Conservation (phyloP, 64 coral and sea anemone genomes). For the Pachyseris speciosa region DNA sequence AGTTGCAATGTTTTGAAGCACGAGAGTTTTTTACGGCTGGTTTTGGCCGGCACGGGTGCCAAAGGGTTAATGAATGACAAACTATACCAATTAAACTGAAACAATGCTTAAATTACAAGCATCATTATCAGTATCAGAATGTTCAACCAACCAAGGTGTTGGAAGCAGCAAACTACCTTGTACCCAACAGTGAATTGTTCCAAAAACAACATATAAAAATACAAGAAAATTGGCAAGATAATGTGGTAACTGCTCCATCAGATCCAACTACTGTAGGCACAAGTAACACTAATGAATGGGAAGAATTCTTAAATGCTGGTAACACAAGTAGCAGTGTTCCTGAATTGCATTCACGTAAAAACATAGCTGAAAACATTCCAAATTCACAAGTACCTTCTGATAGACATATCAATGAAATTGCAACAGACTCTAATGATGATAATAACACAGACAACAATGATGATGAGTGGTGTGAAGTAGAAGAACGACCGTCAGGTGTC, state of each 20-base stretch:
- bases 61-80: background rate
- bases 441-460: background rate
- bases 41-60: no score
- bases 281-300: no score
- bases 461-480: conserved; percentile 35
- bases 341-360: background rate
- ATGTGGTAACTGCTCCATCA: background rate
- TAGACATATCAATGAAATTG: background rate
- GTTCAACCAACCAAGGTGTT: background rate
- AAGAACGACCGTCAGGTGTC: conserved; percentile 21
- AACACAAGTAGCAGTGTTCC: background rate
- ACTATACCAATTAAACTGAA: background rate
- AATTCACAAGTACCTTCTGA: background rate
- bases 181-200: background rate
- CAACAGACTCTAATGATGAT: background rate
- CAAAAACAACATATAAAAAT: background rate
- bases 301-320: background rate
- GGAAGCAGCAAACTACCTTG: background rate
- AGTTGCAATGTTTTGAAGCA: no score
- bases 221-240: background rate
- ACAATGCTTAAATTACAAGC: background rate
- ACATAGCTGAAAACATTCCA: background rate
- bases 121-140: background rate
- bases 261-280: background rate
- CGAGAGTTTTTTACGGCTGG: no score